A percentile compares a stretch with the other conserved stretches of the same genome.
Conservation (phyloP, 2,797 vertebrate genomes). For the Protosalanx chinensis region DNA sequence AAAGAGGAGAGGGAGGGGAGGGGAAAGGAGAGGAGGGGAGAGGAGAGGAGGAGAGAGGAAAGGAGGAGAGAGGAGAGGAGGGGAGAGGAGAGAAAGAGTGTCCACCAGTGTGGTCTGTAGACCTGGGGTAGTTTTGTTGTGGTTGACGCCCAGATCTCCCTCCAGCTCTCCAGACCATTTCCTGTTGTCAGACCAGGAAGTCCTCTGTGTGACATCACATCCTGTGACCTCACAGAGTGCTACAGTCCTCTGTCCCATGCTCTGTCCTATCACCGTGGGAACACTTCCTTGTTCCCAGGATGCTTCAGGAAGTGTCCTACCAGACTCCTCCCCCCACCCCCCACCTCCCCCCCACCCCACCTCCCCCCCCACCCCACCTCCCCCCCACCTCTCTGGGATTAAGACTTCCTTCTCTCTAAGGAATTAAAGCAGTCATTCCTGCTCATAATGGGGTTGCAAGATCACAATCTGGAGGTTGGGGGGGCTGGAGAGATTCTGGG, state of each 20-base stretch:
- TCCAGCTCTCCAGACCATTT: neutral
- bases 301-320: neutral
- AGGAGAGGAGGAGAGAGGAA: neutral
- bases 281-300: constrained; percentile 4
- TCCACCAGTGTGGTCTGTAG: too few species aligned
- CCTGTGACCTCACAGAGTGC: constrained; percentile 1
- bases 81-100: too few species aligned
- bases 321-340: neutral
- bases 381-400: neutral
- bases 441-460: neutral
- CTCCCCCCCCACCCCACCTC: neutral
- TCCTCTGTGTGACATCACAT: neutral
- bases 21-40: neutral
- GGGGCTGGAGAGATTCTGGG: too few species aligned
- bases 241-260: too few species aligned
- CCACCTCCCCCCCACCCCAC: neutral
- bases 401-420: too few species aligned
- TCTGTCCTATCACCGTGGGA: constrained; percentile 4
- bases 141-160: too few species aligned
- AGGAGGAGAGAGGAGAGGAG: neutral
- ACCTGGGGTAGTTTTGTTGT: too few species aligned
- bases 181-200: neutral
- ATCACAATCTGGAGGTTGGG: too few species aligned
- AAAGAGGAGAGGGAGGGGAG: neutral
- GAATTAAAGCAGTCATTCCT: neutral